Conservation (phyloP, 2,113 vertebrate genomes). For the human (Homo sapiens) region GRCh38 chr11:128716501-128717000, state of each 20-base stretch:
- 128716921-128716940: not conserved
- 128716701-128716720: slow-evolving; percentile 46
- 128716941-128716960: slow-evolving; percentile 59
- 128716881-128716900: slow-evolving; percentile 62
- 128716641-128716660: not conserved
- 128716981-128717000: slow-evolving; percentile 43
- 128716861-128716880: slow-evolving; percentile 77
- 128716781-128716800: slow-evolving; percentile 78
- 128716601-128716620: not conserved
- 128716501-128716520: slow-evolving; percentile 55
- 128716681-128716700: not conserved
- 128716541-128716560: slow-evolving; percentile 20
- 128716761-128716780: slow-evolving; percentile 73
- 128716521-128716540: slow-evolving; percentile 66
- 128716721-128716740: slow-evolving; percentile 70
- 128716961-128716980: slow-evolving; percentile 36
- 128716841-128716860: slow-evolving; percentile 72
- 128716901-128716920: slow-evolving; percentile 43
- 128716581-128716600: slow-evolving; percentile 27
- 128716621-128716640: fast-evolving
- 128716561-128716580: slow-evolving; percentile 18
- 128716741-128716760: slow-evolving; percentile 63
- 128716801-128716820: slow-evolving; percentile 72
- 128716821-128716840: slow-evolving; percentile 78
- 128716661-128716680: not conserved